Conservation (phyloP, 1,140 invertebrate genomes). For the Drosophila oshimai region DNA sequence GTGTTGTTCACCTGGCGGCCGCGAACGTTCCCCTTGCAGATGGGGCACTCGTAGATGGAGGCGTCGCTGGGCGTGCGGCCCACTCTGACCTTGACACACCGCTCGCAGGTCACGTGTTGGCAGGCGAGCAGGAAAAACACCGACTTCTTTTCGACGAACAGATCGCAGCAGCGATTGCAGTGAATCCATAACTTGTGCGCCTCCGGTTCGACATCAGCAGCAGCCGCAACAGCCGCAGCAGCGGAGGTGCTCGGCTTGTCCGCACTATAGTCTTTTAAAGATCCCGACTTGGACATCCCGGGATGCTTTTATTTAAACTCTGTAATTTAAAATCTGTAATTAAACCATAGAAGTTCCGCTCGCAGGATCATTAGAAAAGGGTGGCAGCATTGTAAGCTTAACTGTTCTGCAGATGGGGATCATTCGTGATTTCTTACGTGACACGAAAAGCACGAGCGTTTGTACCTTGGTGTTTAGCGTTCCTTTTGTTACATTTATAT, state of each 20-base stretch:
- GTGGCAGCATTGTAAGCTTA: too few relatives aligned
- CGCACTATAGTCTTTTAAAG: background rate
- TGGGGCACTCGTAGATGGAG: slow-evolving; percentile 37
- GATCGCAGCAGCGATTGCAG: slow-evolving; percentile 57
- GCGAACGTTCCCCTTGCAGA: slow-evolving; percentile 40
- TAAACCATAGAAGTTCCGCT: too few relatives aligned
- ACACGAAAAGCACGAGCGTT: too few relatives aligned
- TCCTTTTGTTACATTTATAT: too few relatives aligned
- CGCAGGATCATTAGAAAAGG: too few relatives aligned
- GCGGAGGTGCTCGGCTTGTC: background rate
- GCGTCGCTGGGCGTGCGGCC: slow-evolving; percentile 45
- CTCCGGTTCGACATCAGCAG: background rate
- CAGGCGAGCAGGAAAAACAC: slow-evolving; percentile 59
- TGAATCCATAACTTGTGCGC: slow-evolving; percentile 61
- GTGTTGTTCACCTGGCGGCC: slow-evolving; percentile 52
- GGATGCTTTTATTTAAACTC: too few relatives aligned
- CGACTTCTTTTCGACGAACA: slow-evolving; percentile 5
- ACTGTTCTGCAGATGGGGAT: too few relatives aligned
- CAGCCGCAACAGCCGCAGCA: background rate
- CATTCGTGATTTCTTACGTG: too few relatives aligned
- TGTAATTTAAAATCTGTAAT: too few relatives aligned
- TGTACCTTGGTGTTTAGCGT: too few relatives aligned
- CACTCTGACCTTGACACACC: slow-evolving; percentile 32
- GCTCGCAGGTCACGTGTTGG: slow-evolving; percentile 52
- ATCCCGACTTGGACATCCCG: background rate